These are phyloP conservation scores for Caranx melampygus DNA, from an alignment of 2,113 vertebrate species.

Conservation along the genomic window DNA sequence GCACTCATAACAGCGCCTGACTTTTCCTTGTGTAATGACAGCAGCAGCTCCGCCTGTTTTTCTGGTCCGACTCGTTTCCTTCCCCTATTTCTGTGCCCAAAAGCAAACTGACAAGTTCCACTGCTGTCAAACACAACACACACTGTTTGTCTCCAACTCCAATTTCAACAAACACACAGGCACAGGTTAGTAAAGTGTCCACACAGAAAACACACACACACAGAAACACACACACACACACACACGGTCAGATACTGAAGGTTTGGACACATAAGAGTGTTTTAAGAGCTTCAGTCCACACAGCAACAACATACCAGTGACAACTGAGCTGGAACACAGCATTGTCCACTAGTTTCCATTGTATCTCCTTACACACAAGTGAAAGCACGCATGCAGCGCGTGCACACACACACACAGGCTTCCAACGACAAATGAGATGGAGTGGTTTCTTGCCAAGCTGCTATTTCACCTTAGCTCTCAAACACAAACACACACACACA, in stretches of 20 bases:
- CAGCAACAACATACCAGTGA: slow-evolving; percentile 18
- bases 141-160: background rate
- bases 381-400: slow-evolving; percentile 44
- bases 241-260: background rate
- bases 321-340: slow-evolving; percentile 55
- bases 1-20: slow-evolving; percentile 38
- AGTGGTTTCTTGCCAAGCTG: slow-evolving; percentile 37
- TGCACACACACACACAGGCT: slow-evolving; percentile 37
- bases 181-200: background rate
- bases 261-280: background rate
- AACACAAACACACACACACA: slow-evolving; percentile 24
- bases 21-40: slow-evolving; percentile 49
- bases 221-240: no score
- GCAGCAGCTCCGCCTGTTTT: slow-evolving; percentile 47
- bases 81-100: slow-evolving; percentile 42
- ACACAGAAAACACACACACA: no score
- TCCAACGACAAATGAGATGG: slow-evolving; percentile 57
- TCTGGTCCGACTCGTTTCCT: slow-evolving; percentile 55
- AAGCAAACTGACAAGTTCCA: slow-evolving; percentile 25
- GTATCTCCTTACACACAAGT: slow-evolving; percentile 68
- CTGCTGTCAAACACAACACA: background rate
- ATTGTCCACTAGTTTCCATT: slow-evolving; percentile 63
- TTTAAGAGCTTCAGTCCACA: slow-evolving; percentile 16
- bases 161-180: slow-evolving; percentile 1
- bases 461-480: slow-evolving; percentile 21